These are phyloP conservation scores for Agriotes lineatus DNA, from an alignment of 2,888 invertebrate species.

Conservation along the genomic window DNA sequence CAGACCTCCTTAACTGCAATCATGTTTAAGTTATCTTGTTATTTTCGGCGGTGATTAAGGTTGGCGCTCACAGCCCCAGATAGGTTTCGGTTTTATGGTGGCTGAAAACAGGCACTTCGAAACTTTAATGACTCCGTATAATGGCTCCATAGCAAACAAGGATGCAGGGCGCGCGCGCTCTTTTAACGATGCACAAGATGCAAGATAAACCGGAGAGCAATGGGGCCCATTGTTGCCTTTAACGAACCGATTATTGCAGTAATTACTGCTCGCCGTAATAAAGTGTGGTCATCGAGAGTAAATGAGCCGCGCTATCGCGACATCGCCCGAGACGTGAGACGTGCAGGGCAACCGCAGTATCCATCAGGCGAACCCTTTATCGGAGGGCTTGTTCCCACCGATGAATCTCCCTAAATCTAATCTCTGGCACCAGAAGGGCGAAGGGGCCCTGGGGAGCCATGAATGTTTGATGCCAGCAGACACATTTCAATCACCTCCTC, in stretches of 20 bases:
- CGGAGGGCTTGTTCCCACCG: conserved; percentile 38
- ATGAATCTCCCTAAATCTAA: conserved; percentile 45
- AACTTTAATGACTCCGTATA: conserved; percentile 34
- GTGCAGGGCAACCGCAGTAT: conserved; percentile 43
- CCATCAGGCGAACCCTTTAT: conserved; percentile 46
- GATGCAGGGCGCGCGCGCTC: conserved; percentile 25
- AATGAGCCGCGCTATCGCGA: conserved; percentile 63
- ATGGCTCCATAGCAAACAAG: conserved; percentile 32
- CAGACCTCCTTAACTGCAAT: neutral
- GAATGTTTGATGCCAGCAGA: conserved; percentile 38
- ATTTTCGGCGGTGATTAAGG: neutral
- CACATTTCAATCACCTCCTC: conserved; percentile 24
- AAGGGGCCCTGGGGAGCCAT: conserved; percentile 26
- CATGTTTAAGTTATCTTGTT: neutral
- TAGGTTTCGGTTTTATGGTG: conserved; percentile 24
- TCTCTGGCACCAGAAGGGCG: conserved; percentile 33
- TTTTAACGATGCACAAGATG: conserved; percentile 40
- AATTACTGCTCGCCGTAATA: conserved; percentile 63
- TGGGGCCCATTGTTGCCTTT: conserved; percentile 50
- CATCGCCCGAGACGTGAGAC: conserved; percentile 55
- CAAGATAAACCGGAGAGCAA: conserved; percentile 37
- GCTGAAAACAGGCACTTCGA: conserved; percentile 18
- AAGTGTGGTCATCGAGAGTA: conserved; percentile 63
- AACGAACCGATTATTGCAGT: conserved; percentile 62
- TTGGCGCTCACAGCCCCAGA: conserved; percentile 20